Percentiles rank a stretch among this genome's conserved stretches.
Conservation (phyloP, 2,797 vertebrate genomes). For the Crypturellus tataupa region DNA sequence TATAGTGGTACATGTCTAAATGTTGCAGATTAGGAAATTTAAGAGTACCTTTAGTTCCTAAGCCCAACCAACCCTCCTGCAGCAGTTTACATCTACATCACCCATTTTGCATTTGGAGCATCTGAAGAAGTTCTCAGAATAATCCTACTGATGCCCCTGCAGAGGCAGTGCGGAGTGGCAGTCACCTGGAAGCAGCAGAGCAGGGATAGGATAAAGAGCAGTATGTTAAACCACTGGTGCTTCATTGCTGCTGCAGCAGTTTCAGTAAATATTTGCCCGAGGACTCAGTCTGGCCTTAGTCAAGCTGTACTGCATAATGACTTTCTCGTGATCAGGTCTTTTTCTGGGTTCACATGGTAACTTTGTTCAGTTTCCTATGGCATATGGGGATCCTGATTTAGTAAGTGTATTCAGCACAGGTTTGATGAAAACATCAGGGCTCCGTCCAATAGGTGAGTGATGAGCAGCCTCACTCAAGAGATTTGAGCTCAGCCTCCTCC, state of each 20-base stretch:
- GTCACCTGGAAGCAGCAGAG: neutral
- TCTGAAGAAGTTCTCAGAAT: neutral
- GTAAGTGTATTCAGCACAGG: neutral
- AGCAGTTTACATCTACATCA: neutral
- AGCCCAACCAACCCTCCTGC: neutral
- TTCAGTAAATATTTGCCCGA: neutral
- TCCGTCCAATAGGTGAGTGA: neutral
- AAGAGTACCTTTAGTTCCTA: neutral
- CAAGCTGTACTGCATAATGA: neutral
- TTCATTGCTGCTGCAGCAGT: neutral
- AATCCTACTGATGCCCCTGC: fast-evolving
- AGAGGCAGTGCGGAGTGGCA: neutral
- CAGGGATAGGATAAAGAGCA: neutral
- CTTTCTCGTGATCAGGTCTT: neutral
- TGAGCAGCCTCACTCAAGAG: neutral
- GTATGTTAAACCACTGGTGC: fast-evolving
- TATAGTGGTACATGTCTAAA: neutral
- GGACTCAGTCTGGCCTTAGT: neutral
- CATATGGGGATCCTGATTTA: neutral
- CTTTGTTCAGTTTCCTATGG: neutral
- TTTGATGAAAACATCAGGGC: neutral
- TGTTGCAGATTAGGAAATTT: neutral
- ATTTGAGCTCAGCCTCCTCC: neutral
- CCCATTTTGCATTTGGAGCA: neutral
- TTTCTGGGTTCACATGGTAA: neutral